These are phyloP conservation scores for Sitta europaea DNA, from an alignment of 2,113 vertebrate genomes.

Conservation along the genomic window DNA sequence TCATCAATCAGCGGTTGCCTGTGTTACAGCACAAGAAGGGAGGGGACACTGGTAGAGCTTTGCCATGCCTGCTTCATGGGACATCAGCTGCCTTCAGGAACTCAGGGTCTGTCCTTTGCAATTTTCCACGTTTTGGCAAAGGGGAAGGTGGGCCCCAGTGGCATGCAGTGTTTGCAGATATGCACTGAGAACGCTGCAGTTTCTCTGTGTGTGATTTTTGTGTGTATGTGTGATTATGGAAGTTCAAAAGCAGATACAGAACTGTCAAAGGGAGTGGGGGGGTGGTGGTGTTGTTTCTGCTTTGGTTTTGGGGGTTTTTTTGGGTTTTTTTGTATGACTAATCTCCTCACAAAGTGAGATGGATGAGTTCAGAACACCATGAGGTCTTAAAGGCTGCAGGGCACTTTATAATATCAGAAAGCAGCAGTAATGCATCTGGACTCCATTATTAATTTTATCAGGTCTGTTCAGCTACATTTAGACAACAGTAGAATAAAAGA, in stretches of 20 bases:
- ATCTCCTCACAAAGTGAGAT: neutral
- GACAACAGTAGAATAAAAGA: neutral
- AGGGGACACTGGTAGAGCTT: neutral
- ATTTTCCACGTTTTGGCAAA: neutral
- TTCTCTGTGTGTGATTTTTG: neutral
- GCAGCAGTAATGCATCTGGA: neutral
- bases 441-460: neutral
- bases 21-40: neutral
- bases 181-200: fast-evolving
- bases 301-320: too few relatives aligned
- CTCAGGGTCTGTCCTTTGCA: neutral
- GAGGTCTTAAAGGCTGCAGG: neutral
- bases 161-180: neutral
- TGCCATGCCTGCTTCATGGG: neutral
- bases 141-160: neutral
- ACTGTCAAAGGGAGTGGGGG: neutral
- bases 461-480: neutral
- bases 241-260: neutral
- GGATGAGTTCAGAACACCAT: neutral
- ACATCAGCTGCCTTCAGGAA: neutral
- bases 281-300: too few relatives aligned
- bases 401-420: neutral
- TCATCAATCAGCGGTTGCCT: neutral
- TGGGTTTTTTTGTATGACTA: too few relatives aligned
- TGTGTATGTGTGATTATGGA: neutral